Percentiles rank a stretch among this genome's conserved stretches.
phyloP scores from a whole-genome alignment of 2,113 vertebrate species.

The Melanocharis versteri region DNA sequence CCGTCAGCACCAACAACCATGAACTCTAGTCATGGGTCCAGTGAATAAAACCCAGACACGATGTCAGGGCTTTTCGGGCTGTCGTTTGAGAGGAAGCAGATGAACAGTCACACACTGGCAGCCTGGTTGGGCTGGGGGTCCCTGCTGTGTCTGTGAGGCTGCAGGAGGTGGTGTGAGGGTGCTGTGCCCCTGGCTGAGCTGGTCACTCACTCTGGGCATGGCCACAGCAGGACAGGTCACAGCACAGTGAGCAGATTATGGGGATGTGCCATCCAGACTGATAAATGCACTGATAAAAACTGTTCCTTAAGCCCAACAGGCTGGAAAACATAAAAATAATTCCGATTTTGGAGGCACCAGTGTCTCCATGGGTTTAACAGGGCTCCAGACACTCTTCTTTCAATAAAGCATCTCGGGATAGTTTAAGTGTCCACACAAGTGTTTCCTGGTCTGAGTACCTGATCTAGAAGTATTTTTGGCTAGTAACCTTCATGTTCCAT shows the following conservation, averaged over 20 bases:
- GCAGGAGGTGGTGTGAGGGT: not conserved
- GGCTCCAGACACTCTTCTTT: not conserved
- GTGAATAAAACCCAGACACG: fast-evolving
- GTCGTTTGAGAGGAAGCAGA: not conserved
- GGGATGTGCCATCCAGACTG: not conserved
- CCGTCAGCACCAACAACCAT: fast-evolving
- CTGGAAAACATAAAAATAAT: not conserved
- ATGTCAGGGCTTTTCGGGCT: not conserved
- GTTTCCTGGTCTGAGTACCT: not conserved
- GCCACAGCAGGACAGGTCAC: not conserved
- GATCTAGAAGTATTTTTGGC: not conserved
- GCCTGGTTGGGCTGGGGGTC: not conserved
- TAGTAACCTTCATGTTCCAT: not conserved
- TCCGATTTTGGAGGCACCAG: not conserved
- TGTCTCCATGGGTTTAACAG: not conserved
- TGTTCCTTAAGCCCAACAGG: not conserved
- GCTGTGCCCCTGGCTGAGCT: not conserved
- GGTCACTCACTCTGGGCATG: fast-evolving
- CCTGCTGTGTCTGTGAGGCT: not conserved
- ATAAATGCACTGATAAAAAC: not conserved
- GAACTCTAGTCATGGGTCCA: fast-evolving
- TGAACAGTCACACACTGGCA: not conserved
- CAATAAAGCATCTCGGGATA: not conserved
- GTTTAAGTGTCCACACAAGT: not conserved
- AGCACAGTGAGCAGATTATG: not conserved